Percentiles rank a stretch among this genome's conserved stretches.
Evolutionary conservation across 2,797 vertebrate genomes (phyloP).

Genomic region (Antennarius maculatus): DNA sequence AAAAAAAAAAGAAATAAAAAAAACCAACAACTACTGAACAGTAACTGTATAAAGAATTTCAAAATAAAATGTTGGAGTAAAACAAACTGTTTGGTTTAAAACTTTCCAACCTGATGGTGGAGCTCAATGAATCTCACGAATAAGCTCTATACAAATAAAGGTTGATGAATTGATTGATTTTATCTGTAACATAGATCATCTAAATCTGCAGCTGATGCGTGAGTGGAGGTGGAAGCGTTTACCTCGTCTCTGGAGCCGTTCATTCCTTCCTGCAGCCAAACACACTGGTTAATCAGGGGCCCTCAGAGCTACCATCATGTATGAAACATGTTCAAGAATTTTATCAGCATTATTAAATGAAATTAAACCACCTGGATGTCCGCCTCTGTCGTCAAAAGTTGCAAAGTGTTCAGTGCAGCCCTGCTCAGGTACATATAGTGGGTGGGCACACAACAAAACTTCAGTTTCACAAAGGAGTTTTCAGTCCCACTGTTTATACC

Average conservation of each 20-base stretch:
- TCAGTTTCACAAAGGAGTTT: conserved; percentile 8
- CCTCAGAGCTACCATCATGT: neutral
- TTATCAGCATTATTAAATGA: neutral
- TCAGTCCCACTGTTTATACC: conserved; percentile 16
- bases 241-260: conserved; percentile 14
- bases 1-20: too few species aligned
- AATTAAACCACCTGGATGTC: neutral
- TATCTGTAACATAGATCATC: neutral
- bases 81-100: too few species aligned
- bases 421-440: neutral
- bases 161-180: too few species aligned
- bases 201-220: neutral
- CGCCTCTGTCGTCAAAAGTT: neutral
- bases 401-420: neutral
- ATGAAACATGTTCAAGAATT: neutral
- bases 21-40: too few species aligned
- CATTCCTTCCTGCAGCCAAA: neutral
- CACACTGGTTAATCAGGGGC: neutral
- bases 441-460: neutral
- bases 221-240: neutral
- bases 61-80: too few species aligned
- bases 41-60: too few species aligned
- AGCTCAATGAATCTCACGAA: neutral
- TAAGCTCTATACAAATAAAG: too few species aligned
- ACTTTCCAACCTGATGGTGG: neutral